Conservation (phyloP, 2,797 vertebrate species). For the Holocentrus rufus region DNA sequence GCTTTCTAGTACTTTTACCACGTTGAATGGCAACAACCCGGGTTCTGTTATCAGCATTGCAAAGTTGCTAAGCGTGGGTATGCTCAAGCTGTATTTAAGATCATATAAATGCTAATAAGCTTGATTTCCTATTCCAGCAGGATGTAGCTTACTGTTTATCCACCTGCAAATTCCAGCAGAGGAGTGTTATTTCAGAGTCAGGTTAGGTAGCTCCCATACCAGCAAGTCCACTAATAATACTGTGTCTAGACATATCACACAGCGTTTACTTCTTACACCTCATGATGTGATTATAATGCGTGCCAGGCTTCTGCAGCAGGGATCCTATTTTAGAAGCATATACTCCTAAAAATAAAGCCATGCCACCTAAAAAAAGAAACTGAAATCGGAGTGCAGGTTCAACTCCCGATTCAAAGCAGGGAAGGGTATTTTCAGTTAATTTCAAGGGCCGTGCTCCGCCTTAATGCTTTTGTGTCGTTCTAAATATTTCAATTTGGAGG, state of each 20-base stretch:
- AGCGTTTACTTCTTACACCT: not conserved
- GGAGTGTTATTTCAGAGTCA: slow-evolving; percentile 20
- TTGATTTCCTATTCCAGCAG: slow-evolving; percentile 32
- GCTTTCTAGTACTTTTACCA: slow-evolving; percentile 63
- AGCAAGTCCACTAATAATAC: slow-evolving; percentile 15
- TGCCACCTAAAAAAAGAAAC: slow-evolving; percentile 14
- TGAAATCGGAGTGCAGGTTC: slow-evolving; percentile 8
- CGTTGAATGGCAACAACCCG: slow-evolving; percentile 39
- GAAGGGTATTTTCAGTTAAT: slow-evolving; percentile 6
- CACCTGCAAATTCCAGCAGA: not conserved
- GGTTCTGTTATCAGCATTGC: slow-evolving; percentile 36
- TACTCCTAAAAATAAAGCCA: slow-evolving; percentile 38
- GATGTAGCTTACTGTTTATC: slow-evolving; percentile 27
- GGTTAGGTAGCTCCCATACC: slow-evolving; percentile 25
- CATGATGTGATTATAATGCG: slow-evolving; percentile 7
- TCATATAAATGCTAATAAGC: slow-evolving; percentile 50
- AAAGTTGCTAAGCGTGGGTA: slow-evolving; percentile 23
- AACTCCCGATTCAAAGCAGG: slow-evolving; percentile 8
- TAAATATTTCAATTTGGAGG: no score
- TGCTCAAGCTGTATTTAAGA: slow-evolving; percentile 43
- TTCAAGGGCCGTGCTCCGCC: not conserved
- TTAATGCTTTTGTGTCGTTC: no score
- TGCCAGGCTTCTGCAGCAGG: slow-evolving; percentile 14
- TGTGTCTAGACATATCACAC: slow-evolving; percentile 21
- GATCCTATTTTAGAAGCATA: slow-evolving; percentile 4